These are phyloP conservation scores for Trimorus sp. DNA, from an alignment of 2,888 invertebrate species.

Conservation along the genomic window DNA sequence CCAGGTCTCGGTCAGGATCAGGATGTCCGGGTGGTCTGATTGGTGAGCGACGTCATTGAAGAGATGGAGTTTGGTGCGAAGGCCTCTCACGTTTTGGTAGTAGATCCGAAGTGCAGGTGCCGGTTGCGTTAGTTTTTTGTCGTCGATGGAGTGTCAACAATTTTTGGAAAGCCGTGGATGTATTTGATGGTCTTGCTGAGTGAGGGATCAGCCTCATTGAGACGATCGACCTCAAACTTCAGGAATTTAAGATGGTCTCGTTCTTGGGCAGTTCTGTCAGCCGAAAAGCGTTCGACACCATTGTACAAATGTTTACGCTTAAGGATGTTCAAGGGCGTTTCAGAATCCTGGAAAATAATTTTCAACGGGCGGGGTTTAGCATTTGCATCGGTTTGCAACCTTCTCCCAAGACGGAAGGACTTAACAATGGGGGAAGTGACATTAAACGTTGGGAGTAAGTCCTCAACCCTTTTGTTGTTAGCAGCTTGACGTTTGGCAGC, in stretches of 20 bases:
- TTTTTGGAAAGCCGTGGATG: not conserved
- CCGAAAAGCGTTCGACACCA: not conserved
- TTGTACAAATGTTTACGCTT: not conserved
- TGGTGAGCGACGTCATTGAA: not conserved
- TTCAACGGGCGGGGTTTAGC: not conserved
- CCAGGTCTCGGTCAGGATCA: slow-evolving; percentile 20
- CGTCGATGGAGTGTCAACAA: not conserved
- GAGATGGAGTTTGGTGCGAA: slow-evolving; percentile 1
- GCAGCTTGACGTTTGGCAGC: not conserved
- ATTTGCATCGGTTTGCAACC: not conserved
- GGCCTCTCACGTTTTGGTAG: slow-evolving; percentile 15
- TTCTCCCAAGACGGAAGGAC: not conserved
- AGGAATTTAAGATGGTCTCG: not conserved
- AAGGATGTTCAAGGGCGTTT: not conserved
- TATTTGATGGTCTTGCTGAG: not conserved
- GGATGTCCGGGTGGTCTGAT: not conserved
- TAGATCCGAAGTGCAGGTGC: not conserved
- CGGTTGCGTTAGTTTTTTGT: not conserved
- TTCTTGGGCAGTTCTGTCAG: not conserved
- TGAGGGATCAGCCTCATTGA: not conserved
- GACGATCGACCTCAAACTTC: not conserved
- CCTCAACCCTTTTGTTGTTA: not conserved
- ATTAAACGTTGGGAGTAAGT: not conserved
- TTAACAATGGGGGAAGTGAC: not conserved
- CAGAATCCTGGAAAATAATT: not conserved